A percentile compares a stretch with the other conserved stretches of the same genome.
Conservation (phyloP, 1,140 invertebrate species). For the Polypedilum vanderplanki region DNA sequence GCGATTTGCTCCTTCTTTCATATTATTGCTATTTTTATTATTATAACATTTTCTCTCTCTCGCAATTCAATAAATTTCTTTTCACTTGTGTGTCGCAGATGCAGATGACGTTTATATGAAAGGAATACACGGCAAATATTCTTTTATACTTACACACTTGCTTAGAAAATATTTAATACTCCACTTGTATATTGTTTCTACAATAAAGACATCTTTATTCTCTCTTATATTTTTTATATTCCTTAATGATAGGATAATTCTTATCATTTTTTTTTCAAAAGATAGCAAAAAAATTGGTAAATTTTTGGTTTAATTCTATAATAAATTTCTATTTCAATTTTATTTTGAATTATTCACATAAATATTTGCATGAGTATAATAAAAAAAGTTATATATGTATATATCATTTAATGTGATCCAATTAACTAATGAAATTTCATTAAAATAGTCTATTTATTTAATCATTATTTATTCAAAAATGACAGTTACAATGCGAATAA, state of each 20-base stretch:
- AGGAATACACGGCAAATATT: conserved; percentile 25
- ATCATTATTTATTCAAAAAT: no score
- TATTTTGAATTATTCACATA: no score
- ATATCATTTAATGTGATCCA: no score
- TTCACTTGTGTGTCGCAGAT: neutral
- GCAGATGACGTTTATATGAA: conserved; percentile 26
- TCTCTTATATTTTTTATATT: neutral
- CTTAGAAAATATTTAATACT: neutral
- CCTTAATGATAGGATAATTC: neutral
- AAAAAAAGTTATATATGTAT: no score
- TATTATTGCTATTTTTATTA: conserved; percentile 26
- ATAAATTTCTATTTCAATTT: no score
- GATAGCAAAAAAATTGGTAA: no score
- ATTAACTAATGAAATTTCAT: no score
- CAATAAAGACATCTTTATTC: conserved; percentile 12
- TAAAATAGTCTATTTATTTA: no score
- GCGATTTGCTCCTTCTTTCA: neutral
- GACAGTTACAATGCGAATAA: no score
- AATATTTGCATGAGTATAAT: no score
- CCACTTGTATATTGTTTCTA: neutral
- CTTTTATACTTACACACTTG: conserved; percentile 12
- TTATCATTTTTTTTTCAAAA: no score
- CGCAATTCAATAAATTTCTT: conserved; percentile 27
- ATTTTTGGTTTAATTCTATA: no score
- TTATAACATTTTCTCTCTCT: conserved; percentile 12